These are phyloP conservation scores for Thalassoma bifasciatum DNA, from an alignment of 2,113 vertebrate genomes.

Conservation along the genomic window DNA sequence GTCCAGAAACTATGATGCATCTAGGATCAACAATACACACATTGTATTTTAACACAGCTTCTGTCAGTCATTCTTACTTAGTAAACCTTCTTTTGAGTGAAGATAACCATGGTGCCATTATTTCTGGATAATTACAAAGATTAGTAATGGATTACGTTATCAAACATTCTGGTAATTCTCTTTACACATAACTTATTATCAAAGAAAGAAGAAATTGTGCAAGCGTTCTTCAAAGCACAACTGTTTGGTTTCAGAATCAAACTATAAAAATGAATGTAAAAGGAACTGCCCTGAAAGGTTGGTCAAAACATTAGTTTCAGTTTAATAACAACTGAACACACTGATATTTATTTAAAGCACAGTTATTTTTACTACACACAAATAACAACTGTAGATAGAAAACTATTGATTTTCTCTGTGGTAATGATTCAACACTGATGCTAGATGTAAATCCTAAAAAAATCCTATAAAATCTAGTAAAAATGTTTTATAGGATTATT, in stretches of 20 bases:
- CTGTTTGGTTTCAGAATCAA: background rate
- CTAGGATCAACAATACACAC: background rate
- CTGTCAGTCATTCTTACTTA: background rate
- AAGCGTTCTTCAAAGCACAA: background rate
- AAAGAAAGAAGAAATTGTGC: constrained; percentile 35
- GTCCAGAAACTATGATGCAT: background rate
- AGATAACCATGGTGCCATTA: background rate
- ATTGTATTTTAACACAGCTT: too few relatives aligned
- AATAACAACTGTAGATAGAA: background rate
- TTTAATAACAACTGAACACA: background rate
- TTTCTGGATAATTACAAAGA: constrained; percentile 15
- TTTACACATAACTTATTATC: constrained; percentile 8
- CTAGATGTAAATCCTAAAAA: background rate
- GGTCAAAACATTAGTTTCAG: background rate
- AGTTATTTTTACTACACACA: background rate
- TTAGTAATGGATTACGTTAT: constrained; percentile 37
- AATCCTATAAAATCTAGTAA: too few relatives aligned
- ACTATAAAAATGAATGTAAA: background rate
- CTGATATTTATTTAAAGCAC: too few relatives aligned
- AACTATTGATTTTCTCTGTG: background rate
- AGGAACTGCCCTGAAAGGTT: background rate
- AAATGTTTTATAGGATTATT: too few relatives aligned
- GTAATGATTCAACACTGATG: background rate
- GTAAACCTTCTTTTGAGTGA: background rate
- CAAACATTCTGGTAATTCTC: constrained; percentile 11